Evolutionary conservation across 2,797 vertebrate genomes (phyloP).

Genomic region (Leucoraja ocellata): DNA sequence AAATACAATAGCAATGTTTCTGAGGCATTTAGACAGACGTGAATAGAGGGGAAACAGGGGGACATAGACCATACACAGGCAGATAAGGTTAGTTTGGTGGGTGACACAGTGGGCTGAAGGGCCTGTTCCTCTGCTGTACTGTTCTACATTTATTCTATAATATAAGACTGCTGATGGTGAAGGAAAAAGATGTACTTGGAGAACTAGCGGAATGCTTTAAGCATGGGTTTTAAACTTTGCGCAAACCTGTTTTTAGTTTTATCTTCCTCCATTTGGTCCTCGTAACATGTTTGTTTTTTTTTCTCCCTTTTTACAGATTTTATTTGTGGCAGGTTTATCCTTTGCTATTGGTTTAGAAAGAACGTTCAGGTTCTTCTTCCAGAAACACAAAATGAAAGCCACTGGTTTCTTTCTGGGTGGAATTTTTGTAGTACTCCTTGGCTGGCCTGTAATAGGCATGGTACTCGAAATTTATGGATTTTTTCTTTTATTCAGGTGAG

Average conservation of each 20-base stretch:
- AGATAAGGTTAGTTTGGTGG: no score
- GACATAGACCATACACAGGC: no score
- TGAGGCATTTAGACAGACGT: no score
- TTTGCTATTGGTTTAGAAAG: slow-evolving; percentile 95
- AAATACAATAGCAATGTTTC: no score
- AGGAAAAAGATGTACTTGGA: neutral
- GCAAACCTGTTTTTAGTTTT: neutral
- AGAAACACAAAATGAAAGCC: slow-evolving; percentile 95
- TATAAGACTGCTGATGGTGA: no score
- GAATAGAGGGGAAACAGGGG: no score
- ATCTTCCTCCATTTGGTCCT: neutral
- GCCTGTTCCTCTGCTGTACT: no score
- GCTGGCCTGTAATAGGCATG: slow-evolving; percentile 91
- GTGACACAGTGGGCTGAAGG: no score
- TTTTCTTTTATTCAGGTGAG: slow-evolving; percentile 91
- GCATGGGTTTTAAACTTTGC: neutral
- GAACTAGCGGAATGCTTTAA: neutral
- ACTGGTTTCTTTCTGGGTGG: slow-evolving; percentile 91
- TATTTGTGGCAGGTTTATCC: slow-evolving; percentile 88
- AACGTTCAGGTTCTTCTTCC: slow-evolving; percentile 97
- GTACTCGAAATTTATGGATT: slow-evolving; percentile 93
- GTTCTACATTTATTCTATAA: no score
- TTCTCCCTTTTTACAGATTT: slow-evolving; percentile 62
- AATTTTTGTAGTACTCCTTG: slow-evolving; percentile 86
- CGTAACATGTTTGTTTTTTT: slow-evolving; percentile 2